phyloP scores from a whole-genome alignment of 2,113 vertebrate species.

The Cercopithecus mona region DNA sequence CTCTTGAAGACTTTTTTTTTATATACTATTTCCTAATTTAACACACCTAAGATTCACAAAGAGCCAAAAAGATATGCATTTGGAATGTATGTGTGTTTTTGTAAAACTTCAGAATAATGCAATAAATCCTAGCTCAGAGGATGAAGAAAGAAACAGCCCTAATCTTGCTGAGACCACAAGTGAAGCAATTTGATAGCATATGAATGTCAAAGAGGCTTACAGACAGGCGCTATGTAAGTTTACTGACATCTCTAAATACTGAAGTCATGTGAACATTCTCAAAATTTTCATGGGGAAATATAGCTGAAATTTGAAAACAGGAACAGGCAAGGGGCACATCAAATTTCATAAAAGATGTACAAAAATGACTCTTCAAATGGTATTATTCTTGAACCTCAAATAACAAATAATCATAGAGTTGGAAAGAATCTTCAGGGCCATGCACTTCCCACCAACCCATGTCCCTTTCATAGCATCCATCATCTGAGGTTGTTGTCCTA shows the following conservation, averaged over 20 bases:
- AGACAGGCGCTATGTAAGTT: not conserved
- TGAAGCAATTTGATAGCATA: not conserved
- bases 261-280: not conserved
- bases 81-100: not conserved
- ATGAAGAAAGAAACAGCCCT: not conserved
- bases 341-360: not conserved
- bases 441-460: not conserved
- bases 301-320: constrained; percentile 12
- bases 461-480: not conserved
- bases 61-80: not conserved
- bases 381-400: not conserved
- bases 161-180: not conserved
- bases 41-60: not conserved
- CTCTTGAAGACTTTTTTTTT: not conserved
- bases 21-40: not conserved
- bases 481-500: not conserved
- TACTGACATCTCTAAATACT: not conserved
- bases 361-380: not conserved
- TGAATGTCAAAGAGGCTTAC: not conserved
- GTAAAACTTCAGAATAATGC: constrained; percentile 26
- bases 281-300: not conserved
- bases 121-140: not conserved
- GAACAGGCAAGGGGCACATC: not conserved
- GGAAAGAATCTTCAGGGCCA: not conserved
- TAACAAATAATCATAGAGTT: not conserved